Conservation (phyloP, 2,113 vertebrate species). For the Colinus virginianus region DNA sequence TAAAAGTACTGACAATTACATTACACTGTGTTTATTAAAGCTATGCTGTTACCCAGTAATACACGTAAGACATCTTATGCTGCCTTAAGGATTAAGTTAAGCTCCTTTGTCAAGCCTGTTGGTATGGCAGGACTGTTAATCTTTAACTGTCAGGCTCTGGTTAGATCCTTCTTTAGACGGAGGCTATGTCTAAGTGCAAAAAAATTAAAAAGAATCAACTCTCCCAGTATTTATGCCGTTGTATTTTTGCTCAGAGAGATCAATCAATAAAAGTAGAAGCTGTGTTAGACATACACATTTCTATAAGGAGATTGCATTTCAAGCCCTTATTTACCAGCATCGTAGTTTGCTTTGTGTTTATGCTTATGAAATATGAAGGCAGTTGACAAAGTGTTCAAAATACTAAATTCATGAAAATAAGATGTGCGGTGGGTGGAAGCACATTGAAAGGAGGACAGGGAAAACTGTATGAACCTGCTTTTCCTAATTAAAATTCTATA, state of each 20-base stretch:
- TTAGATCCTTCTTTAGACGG: slow-evolving; percentile 49
- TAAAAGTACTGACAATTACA: slow-evolving; percentile 46
- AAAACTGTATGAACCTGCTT: slow-evolving; percentile 38
- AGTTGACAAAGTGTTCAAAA: slow-evolving; percentile 38
- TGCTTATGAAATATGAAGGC: slow-evolving; percentile 54
- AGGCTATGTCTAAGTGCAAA: slow-evolving; percentile 58
- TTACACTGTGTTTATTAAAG: slow-evolving; percentile 64
- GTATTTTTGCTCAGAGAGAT: slow-evolving; percentile 47
- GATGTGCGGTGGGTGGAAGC: slow-evolving; percentile 40
- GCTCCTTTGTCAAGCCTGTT: slow-evolving; percentile 64
- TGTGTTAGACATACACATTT: slow-evolving; percentile 15
- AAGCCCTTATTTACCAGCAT: slow-evolving; percentile 10
- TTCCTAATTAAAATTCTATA: slow-evolving; percentile 67
- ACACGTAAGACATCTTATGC: slow-evolving; percentile 39
- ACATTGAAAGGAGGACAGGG: slow-evolving; percentile 39
- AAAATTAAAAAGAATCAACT: slow-evolving; percentile 49
- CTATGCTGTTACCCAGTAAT: slow-evolving; percentile 35
- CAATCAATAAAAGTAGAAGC: slow-evolving; percentile 49
- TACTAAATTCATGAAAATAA: slow-evolving; percentile 53
- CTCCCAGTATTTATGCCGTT: slow-evolving; percentile 56
- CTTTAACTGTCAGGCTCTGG: slow-evolving; percentile 59
- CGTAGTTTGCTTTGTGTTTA: slow-evolving; percentile 61
- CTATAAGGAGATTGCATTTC: slow-evolving; percentile 38
- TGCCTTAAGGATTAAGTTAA: slow-evolving; percentile 67
- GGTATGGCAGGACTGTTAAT: slow-evolving; percentile 53